Evolutionary conservation across 2,113 vertebrate species (phyloP).

Genomic region (Dascyllus trimaculatus): DNA sequence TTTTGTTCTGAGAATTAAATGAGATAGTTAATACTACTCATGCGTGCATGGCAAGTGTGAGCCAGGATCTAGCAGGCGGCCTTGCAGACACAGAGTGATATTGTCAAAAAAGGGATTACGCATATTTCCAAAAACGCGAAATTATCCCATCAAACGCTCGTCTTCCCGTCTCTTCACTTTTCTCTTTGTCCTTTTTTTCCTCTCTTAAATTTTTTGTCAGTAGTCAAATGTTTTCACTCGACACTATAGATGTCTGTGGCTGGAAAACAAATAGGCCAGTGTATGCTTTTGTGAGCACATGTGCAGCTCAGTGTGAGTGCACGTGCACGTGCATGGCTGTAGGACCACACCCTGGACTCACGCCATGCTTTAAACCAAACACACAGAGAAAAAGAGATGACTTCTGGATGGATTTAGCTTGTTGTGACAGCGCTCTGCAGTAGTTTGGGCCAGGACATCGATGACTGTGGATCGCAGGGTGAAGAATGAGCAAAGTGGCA

Average conservation of each 20-base stretch:
- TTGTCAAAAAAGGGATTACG: not conserved
- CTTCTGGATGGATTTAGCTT: conserved; percentile 54
- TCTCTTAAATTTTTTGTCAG: conserved; percentile 30
- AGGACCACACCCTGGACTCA: conserved; percentile 76
- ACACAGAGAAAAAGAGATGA: conserved; percentile 49
- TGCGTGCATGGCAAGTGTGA: not conserved
- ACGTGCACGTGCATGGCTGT: conserved; percentile 43
- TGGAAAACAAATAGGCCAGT: conserved; percentile 64
- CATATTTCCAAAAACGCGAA: conserved; percentile 7
- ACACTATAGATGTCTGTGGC: conserved; percentile 30
- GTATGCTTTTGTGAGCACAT: conserved; percentile 50
- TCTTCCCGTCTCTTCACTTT: not conserved
- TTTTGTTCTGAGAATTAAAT: not conserved
- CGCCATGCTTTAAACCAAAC: conserved; percentile 55
- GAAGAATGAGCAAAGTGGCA: conserved; percentile 40
- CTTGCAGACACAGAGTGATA: not conserved
- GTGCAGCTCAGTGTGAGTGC: conserved; percentile 61
- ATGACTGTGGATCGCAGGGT: conserved; percentile 16
- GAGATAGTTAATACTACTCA: not conserved
- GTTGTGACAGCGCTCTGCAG: conserved; percentile 57
- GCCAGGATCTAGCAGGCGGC: not conserved
- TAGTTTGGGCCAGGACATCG: conserved; percentile 15
- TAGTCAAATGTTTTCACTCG: conserved; percentile 55
- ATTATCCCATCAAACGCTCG: conserved; percentile 1
- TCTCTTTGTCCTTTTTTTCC: conserved; percentile 2